Evolutionary conservation across 2,888 invertebrate species (phyloP).

Genomic region (Eristalis arbustorum): DNA sequence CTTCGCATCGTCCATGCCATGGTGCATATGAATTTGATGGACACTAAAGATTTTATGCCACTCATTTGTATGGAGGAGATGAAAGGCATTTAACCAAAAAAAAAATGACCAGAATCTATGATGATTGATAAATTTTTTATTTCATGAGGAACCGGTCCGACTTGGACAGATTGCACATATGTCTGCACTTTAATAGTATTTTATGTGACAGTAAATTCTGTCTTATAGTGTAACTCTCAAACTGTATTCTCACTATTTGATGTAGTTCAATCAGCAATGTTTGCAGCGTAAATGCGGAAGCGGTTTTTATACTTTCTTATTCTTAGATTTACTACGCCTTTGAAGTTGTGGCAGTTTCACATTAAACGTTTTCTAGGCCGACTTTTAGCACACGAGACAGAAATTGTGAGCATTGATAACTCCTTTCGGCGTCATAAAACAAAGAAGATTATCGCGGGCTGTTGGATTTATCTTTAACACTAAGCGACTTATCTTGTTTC

Average conservation of each 20-base stretch:
- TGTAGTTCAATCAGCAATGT: not conserved
- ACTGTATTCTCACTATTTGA: not conserved
- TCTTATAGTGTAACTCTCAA: not conserved
- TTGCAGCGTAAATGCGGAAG: too few relatives aligned
- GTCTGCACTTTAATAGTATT: not conserved
- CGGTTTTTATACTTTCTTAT: not conserved
- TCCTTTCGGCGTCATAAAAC: too few relatives aligned
- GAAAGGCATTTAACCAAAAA: not conserved
- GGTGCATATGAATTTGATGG: conserved; percentile 18
- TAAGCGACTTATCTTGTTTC: too few relatives aligned
- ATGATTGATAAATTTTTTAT: not conserved
- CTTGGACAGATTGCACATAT: not conserved
- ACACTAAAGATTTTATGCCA: conserved; percentile 21
- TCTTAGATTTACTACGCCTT: not conserved
- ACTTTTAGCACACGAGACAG: too few relatives aligned
- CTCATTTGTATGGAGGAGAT: not conserved
- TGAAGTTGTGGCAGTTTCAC: too few relatives aligned
- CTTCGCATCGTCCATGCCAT: not conserved
- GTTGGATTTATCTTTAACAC: too few relatives aligned
- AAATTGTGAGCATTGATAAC: too few relatives aligned
- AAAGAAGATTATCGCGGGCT: too few relatives aligned
- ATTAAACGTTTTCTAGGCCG: too few relatives aligned
- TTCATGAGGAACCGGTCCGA: not conserved
- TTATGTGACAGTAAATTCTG: not conserved
- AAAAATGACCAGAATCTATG: not conserved